A percentile compares a stretch with the other conserved stretches of the same genome.
Evolutionary conservation across 2,113 vertebrate genomes (phyloP).

Genomic region (Chaetodon auriga): DNA sequence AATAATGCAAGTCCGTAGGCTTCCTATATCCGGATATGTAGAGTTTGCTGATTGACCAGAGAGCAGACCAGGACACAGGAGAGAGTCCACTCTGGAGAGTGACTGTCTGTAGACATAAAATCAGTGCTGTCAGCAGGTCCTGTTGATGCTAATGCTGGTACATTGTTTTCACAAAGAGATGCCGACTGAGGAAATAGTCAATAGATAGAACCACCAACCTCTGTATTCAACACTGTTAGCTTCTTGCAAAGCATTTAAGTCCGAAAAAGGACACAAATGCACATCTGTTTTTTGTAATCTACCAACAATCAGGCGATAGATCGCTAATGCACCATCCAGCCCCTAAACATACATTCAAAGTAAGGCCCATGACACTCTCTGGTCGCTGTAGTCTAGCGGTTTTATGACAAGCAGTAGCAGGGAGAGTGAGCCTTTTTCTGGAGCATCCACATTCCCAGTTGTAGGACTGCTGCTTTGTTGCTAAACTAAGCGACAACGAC

Average conservation of each 20-base stretch:
- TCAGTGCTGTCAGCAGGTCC: slow-evolving; percentile 55
- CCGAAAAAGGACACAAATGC: background rate
- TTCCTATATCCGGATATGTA: slow-evolving; percentile 42
- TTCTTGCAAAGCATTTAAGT: background rate
- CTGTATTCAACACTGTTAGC: background rate
- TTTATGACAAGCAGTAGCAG: background rate
- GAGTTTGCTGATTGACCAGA: slow-evolving; percentile 64
- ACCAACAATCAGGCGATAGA: background rate
- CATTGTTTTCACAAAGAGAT: slow-evolving; percentile 12
- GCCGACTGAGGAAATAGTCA: slow-evolving; percentile 22
- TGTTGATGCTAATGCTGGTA: slow-evolving; percentile 43
- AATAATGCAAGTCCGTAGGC: slow-evolving; percentile 53
- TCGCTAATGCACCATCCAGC: background rate
- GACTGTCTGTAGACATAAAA: slow-evolving; percentile 37
- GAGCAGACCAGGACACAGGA: slow-evolving; percentile 31
- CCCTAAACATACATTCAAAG: background rate
- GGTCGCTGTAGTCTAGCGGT: background rate
- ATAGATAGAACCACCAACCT: background rate
- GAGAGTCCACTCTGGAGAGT: slow-evolving; percentile 32
- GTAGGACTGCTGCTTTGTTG: background rate
- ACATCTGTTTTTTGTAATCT: background rate
- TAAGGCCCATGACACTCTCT: background rate
- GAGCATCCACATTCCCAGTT: background rate
- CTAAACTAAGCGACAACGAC: background rate
- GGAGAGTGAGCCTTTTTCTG: background rate